Evolutionary conservation across 2,888 invertebrate species (phyloP).

Genomic region (Yponomeuta evonymella): DNA sequence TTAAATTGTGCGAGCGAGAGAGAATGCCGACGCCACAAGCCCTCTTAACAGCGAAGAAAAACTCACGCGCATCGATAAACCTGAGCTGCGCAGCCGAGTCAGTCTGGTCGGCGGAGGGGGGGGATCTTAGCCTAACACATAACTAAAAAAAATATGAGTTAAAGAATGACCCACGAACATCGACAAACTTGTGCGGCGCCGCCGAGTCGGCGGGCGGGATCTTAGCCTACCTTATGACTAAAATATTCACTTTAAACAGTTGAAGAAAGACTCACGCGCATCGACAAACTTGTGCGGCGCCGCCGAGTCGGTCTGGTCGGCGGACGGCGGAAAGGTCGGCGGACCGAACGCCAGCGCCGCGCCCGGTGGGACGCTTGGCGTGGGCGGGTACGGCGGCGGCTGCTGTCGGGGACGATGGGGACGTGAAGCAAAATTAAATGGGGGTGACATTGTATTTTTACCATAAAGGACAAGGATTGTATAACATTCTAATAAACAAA

Average conservation of each 20-base stretch:
- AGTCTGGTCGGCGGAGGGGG: constrained; percentile 39
- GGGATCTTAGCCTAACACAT: neutral
- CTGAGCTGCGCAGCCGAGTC: constrained; percentile 51
- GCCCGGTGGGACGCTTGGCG: constrained; percentile 48
- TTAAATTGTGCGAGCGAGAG: no score
- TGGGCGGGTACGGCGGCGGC: constrained; percentile 66
- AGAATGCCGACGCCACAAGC: no score
- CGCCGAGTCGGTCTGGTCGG: constrained; percentile 51
- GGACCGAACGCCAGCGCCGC: constrained; percentile 3
- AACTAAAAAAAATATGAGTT: no score
- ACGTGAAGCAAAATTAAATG: no score
- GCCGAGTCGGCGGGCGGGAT: constrained; percentile 34
- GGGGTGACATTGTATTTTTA: no score
- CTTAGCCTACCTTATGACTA: no score
- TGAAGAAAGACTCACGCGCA: constrained; percentile 46
- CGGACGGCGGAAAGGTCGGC: constrained; percentile 4
- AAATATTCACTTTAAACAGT: neutral
- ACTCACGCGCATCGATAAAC: constrained; percentile 65
- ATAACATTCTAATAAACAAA: no score
- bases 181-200: constrained; percentile 57
- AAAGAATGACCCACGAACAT: constrained; percentile 50
- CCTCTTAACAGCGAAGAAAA: neutral
- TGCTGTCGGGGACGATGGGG: constrained; percentile 29
- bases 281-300: constrained; percentile 61
- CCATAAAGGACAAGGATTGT: no score